Base-by-base conservation (phyloP, 2,797 vertebrate species). In the Hoplostethus atlanticus region DNA sequence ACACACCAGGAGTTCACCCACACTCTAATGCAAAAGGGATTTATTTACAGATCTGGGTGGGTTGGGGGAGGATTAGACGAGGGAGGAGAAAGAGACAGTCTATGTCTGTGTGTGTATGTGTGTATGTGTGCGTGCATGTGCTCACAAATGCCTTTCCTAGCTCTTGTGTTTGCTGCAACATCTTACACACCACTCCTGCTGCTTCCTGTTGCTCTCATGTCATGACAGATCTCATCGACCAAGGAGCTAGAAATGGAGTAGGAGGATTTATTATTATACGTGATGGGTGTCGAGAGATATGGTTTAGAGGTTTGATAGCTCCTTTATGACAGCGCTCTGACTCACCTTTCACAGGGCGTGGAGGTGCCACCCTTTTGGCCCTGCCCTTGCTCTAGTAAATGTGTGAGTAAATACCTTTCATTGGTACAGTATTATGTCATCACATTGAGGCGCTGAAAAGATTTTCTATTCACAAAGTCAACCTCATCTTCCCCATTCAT, bases 1-100 rank as follows among this genome's bases (percentile, higher is more conserved):
- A 68, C 58, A 54, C 53, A 58, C 58, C 51, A 13, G 16, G 40
- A 68, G 17, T 62, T 56, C 71, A 56, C 38, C 17, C 51, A 17
- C 15, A 1, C 47, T 60, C 72, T 63, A 25, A 47, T 21, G 60
- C 74, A 64, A 74, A 80, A 54, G 40, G 51, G 73, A 34, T 80
- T 79, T 85, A 84, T 78, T 83, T 80, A 84, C 75, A 86, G 84
- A 75, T 51, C 77, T 56, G 64, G 79, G 69, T 71, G 83, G 85
- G 86, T 89, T 88, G 84, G 59, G 61, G 79, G 69, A 73, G 83
- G 85, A 87, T 89, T 88, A 84, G 59, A 57, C 44, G 3, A 4
- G 16, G 55, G 42, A 68, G 55, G 15, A 30, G 62, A 36, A 36
- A 11, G 15, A 10, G 54, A 1, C 4, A 2, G 55, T 57, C 30